phyloP scores from a whole-genome alignment of 2,113 vertebrate genomes.

The Grammomys surdaster region DNA sequence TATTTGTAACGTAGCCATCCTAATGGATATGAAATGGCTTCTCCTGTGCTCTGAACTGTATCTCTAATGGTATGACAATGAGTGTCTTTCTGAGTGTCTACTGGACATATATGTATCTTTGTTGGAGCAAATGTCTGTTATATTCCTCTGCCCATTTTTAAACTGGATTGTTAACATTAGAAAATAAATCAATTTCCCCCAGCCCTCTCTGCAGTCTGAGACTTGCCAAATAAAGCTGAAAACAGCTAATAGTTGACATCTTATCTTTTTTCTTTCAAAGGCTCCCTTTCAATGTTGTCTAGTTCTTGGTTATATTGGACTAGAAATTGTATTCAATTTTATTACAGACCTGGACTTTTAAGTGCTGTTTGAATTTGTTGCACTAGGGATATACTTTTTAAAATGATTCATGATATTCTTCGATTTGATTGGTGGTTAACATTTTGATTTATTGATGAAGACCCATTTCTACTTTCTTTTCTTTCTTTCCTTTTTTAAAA shows the following conservation, averaged over 20 bases:
- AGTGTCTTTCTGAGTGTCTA: background rate
- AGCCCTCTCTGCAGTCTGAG: background rate
- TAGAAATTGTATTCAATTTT: background rate
- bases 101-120: background rate
- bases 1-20: background rate
- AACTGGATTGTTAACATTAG: background rate
- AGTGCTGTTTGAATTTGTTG: constrained; percentile 5
- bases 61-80: background rate
- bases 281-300: background rate
- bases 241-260: background rate
- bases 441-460: constrained; percentile 38
- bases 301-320: background rate
- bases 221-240: constrained; percentile 1
- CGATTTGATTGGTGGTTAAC: background rate
- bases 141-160: background rate
- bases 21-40: background rate
- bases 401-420: constrained; percentile 17
- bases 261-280: constrained; percentile 18
- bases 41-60: background rate
- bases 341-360: background rate
- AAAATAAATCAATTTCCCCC: background rate
- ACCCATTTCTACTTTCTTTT: constrained; percentile 12
- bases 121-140: background rate
- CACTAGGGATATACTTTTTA: background rate
- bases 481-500: background rate